A percentile compares a stretch with the other conserved stretches of the same genome.
Conservation (phyloP, 1,140 invertebrate species). For the Sycophaga agraensis region DNA sequence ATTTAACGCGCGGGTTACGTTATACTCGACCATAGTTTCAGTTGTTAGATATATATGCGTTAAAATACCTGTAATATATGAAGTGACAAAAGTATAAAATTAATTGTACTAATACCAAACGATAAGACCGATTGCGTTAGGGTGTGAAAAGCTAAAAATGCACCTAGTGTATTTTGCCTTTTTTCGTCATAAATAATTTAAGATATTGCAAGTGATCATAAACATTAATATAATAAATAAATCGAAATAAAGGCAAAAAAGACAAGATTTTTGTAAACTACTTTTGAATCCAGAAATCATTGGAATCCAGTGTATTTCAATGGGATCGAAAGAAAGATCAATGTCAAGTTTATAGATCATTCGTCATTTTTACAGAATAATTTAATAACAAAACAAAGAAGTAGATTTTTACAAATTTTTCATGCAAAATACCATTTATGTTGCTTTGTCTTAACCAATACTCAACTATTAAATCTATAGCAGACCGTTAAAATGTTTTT, state of each 20-base stretch:
- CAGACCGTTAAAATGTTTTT: too few relatives aligned
- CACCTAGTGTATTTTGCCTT: conserved; percentile 9
- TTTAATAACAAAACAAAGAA: too few relatives aligned
- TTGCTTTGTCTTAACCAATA: too few relatives aligned
- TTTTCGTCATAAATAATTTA: not conserved
- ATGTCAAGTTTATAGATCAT: too few relatives aligned
- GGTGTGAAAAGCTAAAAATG: not conserved
- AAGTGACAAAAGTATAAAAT: not conserved
- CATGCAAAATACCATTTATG: too few relatives aligned
- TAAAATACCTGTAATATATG: conserved; percentile 2
- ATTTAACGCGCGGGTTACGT: not conserved
- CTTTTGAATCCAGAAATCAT: too few relatives aligned
- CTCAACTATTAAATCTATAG: too few relatives aligned
- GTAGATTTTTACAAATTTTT: too few relatives aligned
- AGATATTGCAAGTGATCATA: not conserved
- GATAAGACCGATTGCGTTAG: not conserved
- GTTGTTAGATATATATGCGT: not conserved
- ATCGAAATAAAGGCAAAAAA: not conserved
- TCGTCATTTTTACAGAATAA: too few relatives aligned
- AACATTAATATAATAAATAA: not conserved
- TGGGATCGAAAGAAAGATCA: too few relatives aligned
- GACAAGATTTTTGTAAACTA: too few relatives aligned
- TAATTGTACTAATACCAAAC: not conserved
- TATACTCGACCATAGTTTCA: conserved; percentile 1
- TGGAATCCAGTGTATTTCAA: too few relatives aligned